Base-by-base conservation (phyloP, 2,888 invertebrate genomes). In the Cosmorhoe ocellata region DNA sequence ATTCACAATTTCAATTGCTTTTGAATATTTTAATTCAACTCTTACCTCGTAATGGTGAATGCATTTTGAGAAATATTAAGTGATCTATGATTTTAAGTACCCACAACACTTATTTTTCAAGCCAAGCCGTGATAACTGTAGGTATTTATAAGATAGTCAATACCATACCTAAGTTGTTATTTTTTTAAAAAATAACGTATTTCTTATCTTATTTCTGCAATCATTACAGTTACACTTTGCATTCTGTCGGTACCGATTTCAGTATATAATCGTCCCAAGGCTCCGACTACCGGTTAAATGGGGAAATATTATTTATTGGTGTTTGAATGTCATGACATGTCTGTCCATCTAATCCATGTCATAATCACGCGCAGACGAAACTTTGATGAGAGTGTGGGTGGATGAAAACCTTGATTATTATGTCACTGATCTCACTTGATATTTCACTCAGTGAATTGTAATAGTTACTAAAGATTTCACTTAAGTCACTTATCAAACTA, bases 261-360 rank as follows among this genome's bases (percentile, higher is more conserved):
- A 52, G 61, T 51, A 18, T 4, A 18, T n/a, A 64, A 69, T 64
- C 66, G 65, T 64, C 47, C 56, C 66, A 72, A 74, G 74, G 73
- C 58, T 61, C 55, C 46, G 51, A 59, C 63, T 64, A 60, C 65
- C 58, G 61, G 53, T 43, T 58, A 65, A 61, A 64, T 68, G 67
- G 65, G 57, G 68, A 65, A 70, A 71, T 63, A 61, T 64, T 62
- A 68, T 73, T 66, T 71, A 74, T 70, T 61, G 53, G 56, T 59
- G 52, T 61, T 59, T 57, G 59, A 74, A 74, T 71, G 71, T 63
- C 70, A 71, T 54, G 58, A 62, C 59, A 59, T 56, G 44, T 58
- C 56, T 41, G 54, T 47, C 36, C 26, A 54, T 51, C 46, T 39
- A 47, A 44, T 55, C 51, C 53, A 59, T 60, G 55, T 57, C 50